Evolutionary conservation across 2,797 vertebrate species (phyloP).

Genomic region (Diceros bicornis): DNA sequence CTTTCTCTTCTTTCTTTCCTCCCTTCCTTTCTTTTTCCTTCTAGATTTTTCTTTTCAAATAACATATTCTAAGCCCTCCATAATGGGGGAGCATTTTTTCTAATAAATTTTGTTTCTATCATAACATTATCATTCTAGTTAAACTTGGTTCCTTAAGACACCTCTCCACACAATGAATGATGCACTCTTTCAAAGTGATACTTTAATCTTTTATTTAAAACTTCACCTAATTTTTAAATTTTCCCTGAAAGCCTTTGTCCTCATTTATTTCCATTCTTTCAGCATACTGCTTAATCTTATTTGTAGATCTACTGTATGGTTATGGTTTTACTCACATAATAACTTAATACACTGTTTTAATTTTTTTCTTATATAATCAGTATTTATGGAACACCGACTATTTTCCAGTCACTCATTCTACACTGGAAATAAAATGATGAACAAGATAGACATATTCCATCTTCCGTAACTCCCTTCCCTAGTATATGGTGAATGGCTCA

Average conservation of each 20-base stretch:
- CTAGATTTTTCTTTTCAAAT: not conserved
- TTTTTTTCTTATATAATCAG: not conserved
- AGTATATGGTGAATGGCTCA: not conserved
- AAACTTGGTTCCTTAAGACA: not conserved
- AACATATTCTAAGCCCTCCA: not conserved
- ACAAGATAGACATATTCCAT: not conserved
- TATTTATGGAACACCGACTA: not conserved
- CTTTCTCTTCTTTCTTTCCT: no score
- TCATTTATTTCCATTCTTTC: not conserved
- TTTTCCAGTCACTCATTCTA: not conserved
- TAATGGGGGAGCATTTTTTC: not conserved
- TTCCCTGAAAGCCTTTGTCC: not conserved
- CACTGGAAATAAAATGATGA: not conserved
- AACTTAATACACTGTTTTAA: not conserved
- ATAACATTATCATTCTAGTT: not conserved
- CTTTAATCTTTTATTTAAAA: not conserved
- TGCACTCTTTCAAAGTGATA: not conserved
- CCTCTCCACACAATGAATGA: not conserved
- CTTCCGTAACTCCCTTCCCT: not conserved
- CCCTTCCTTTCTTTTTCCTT: not conserved
- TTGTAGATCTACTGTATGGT: not conserved
- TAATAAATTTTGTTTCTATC: not conserved
- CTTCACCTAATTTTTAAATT: not conserved
- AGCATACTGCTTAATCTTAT: not conserved
- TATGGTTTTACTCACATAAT: not conserved